These are phyloP conservation scores for Amphiduros pacificus DNA, from an alignment of 2,888 invertebrate species.

Conservation along the genomic window DNA sequence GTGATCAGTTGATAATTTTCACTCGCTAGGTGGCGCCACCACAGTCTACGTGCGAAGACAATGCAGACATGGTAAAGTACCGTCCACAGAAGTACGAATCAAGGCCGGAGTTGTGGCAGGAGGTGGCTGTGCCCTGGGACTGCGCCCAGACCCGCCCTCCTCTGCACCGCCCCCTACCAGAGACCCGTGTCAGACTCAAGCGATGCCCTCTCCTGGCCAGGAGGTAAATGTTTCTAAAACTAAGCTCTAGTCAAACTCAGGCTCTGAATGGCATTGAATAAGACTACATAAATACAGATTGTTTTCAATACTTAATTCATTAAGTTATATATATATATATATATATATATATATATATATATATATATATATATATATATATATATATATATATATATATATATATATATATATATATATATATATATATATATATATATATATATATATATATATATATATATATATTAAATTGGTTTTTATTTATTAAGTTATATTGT, in stretches of 20 bases:
- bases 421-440: no score
- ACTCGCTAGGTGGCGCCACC: constrained; percentile 30
- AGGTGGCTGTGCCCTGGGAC: constrained; percentile 35
- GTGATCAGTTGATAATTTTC: no score
- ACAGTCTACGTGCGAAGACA: constrained; percentile 28
- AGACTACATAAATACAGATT: not conserved
- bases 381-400: constrained; percentile 10
- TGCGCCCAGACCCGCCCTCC: constrained; percentile 27
- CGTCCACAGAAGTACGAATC: constrained; percentile 30
- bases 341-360: not conserved
- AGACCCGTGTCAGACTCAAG: not conserved
- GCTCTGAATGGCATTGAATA: no score
- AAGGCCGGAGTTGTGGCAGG: constrained; percentile 33
- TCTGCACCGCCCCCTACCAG: not conserved
- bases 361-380: constrained; percentile 4
- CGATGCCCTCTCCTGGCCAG: no score
- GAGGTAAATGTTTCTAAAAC: not conserved
- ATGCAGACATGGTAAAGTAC: constrained; percentile 35
- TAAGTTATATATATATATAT: not conserved
- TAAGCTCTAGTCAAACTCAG: no score
- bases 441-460: constrained; percentile 6
- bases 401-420: constrained; percentile 11
- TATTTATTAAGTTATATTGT: no score
- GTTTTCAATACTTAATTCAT: not conserved
- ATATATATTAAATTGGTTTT: no score